Percentiles rank a stretch among this genome's conserved stretches.
Conservation (phyloP, 2,113 vertebrate genomes). For the Sitta europaea region DNA sequence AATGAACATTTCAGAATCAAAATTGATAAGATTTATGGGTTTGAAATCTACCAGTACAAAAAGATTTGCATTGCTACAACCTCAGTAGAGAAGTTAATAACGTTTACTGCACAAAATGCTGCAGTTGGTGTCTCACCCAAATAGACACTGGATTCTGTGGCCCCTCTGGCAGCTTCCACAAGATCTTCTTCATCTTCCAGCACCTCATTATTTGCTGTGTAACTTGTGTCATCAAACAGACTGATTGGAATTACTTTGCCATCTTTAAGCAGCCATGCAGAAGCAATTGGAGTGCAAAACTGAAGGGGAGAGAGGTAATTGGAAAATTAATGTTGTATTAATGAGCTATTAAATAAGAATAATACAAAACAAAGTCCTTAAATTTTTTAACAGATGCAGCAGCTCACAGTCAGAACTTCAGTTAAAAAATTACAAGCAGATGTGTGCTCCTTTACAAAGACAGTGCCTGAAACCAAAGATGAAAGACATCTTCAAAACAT, state of each 20-base stretch:
- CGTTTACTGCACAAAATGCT: neutral
- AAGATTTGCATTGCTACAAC: neutral
- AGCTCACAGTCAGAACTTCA: neutral
- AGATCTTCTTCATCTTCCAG: slow-evolving; percentile 88
- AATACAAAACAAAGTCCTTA: neutral
- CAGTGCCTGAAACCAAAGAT: neutral
- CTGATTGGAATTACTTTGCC: slow-evolving; percentile 93
- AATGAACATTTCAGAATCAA: neutral
- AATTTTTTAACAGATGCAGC: neutral
- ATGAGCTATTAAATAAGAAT: neutral
- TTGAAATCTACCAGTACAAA: neutral
- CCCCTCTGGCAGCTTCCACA: slow-evolving; percentile 80
- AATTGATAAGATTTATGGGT: neutral
- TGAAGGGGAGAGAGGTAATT: slow-evolving; percentile 33
- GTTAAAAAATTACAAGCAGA: neutral
- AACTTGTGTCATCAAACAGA: slow-evolving; percentile 92
- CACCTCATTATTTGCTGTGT: slow-evolving; percentile 70
- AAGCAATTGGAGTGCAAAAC: slow-evolving; percentile 97
- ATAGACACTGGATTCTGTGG: slow-evolving; percentile 91
- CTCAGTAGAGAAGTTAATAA: neutral
- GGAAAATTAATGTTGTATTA: neutral
- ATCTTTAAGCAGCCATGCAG: slow-evolving; percentile 92
- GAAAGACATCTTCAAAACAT: neutral
- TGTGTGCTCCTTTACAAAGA: neutral
- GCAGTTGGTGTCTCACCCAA: slow-evolving; percentile 74